Base-by-base conservation (phyloP, 2,797 vertebrate species). In the Zenarchopterus dispar region DNA sequence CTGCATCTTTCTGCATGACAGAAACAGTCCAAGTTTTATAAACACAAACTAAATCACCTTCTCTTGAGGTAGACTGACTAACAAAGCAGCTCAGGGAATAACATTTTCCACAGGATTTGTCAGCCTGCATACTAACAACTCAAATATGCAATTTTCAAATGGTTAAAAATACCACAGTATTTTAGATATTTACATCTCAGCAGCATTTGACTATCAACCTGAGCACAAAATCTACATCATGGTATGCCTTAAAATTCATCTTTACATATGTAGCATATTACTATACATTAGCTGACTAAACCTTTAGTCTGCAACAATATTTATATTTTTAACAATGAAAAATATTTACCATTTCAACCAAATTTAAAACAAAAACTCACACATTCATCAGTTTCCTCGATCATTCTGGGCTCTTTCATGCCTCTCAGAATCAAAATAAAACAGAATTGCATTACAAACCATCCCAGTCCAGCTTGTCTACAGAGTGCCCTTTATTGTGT, bases 401-500 rank as follows among this genome's bases (percentile, higher is more conserved):
- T 56, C 31, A 62, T 19, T 47, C 26, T 24, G 22, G 51, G 22
- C 72, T 52, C 13, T 62, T 70, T 72, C 24, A 56, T 33, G 68
- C 56, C 43, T 61, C 45, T 48, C 28, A 45, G 49, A 24, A 62
- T 24, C 18, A 22, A 41, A 47, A 48, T 48, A 26, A 56, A 56
- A 39, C 5, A 70, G 65, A 22, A 64, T 53, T 74, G 26, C 45
- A 54, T 57, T 13, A 47, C 55, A 56, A 60, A 71, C 56, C 52
- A 7, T 41, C 3, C 0, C 45, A n/a, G 28, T 56, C 31, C 58
- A 21, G 45, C 7, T 2, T 21, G 13, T 49, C 90, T 67, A 93
- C 54, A 91, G 77, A 24, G 89, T 75, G 50, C 87, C 78, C 76
- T 89, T 88, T 49, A 92, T 36, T 0, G 85, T 80, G 47, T 92